Percentiles rank a stretch among this genome's conserved stretches.
Evolutionary conservation across 2,888 invertebrate species (phyloP).

Genomic region (Gerris lacustris): DNA sequence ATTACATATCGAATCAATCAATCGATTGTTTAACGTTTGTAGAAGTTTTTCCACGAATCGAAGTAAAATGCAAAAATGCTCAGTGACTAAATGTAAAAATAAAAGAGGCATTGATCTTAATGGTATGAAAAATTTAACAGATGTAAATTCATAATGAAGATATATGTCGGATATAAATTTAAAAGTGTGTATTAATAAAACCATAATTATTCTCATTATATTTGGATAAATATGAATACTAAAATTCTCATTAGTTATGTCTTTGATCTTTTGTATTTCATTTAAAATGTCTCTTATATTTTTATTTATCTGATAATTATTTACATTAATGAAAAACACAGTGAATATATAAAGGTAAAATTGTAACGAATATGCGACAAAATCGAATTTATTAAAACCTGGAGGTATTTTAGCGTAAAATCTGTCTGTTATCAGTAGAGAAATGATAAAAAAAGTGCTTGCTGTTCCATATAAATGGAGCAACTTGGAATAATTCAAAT

Average conservation of each 20-base stretch:
- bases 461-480: background rate
- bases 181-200: background rate
- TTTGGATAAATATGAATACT: background rate
- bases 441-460: background rate
- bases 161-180: background rate
- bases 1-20: too few species aligned
- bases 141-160: background rate
- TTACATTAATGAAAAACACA: background rate
- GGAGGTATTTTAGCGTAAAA: background rate
- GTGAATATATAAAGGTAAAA: background rate
- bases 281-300: background rate
- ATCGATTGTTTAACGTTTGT: background rate
- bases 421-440: background rate
- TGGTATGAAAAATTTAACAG: background rate
- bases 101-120: background rate
- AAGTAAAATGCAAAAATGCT: background rate
- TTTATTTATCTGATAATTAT: background rate
- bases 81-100: background rate
- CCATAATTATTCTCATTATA: background rate
- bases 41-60: background rate
- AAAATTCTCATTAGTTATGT: too few species aligned
- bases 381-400: background rate
- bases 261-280: background rate
- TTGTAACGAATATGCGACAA: background rate
- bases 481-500: background rate